A percentile compares a stretch with the other conserved stretches of the same genome.
Conservation (phyloP, 2,113 vertebrate species). For the Gallinago media region DNA sequence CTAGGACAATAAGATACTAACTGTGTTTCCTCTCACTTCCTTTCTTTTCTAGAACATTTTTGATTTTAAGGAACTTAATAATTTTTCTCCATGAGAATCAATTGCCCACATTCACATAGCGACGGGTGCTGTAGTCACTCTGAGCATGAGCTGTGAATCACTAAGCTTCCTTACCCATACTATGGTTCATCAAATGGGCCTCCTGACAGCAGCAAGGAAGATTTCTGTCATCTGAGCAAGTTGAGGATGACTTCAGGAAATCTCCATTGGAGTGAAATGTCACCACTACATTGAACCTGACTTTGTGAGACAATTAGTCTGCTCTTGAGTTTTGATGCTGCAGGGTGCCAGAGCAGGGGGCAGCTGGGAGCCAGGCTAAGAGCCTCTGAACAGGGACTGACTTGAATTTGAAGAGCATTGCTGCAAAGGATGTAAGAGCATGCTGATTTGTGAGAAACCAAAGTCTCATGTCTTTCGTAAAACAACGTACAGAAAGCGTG, state of each 20-base stretch:
- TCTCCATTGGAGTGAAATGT: neutral
- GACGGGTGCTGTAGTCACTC: neutral
- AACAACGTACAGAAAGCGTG: accelerated
- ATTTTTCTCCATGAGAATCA: neutral
- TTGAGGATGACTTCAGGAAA: neutral
- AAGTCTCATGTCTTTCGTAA: neutral
- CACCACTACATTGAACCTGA: neutral
- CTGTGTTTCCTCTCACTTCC: neutral
- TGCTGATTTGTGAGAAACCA: neutral
- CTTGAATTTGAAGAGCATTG: neutral
- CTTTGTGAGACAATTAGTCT: neutral
- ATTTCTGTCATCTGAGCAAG: neutral
- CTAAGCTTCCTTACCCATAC: too few relatives aligned
- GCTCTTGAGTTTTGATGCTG: neutral
- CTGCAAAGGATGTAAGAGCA: accelerated
- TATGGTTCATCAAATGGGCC: neutral
- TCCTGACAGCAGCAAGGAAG: neutral
- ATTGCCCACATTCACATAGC: neutral
- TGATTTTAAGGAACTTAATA: neutral
- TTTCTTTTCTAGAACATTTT: neutral
- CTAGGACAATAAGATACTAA: neutral
- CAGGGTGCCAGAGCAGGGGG: neutral
- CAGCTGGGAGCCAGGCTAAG: neutral
- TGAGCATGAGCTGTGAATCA: too few relatives aligned
- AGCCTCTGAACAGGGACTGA: neutral